Conservation (phyloP, 2,113 vertebrate species). For the Hyperopisus bebe region DNA sequence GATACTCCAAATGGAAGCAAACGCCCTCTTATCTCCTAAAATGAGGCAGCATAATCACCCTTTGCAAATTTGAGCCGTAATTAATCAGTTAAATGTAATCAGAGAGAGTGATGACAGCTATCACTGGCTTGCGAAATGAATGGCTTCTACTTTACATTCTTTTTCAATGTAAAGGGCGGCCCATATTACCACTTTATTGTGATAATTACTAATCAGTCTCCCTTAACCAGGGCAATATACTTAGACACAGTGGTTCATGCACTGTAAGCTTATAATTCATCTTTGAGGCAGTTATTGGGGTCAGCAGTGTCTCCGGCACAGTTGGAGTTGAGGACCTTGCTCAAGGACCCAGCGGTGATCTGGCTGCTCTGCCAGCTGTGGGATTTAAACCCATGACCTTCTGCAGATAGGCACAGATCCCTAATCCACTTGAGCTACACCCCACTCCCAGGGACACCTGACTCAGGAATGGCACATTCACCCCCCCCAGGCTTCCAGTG, state of each 20-base stretch:
- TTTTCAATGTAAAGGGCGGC: conserved; percentile 6
- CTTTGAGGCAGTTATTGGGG: not conserved
- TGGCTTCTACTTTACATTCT: not conserved
- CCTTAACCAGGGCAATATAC: not conserved
- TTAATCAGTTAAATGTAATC: conserved; percentile 17
- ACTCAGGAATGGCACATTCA: not conserved
- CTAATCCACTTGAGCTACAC: not conserved
- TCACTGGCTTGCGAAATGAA: not conserved
- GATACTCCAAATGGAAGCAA: not conserved
- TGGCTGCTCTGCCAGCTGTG: not conserved
- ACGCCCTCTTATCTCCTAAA: not conserved
- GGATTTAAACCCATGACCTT: not conserved
- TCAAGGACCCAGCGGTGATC: not conserved
- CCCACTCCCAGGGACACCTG: not conserved
- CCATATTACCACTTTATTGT: not conserved
- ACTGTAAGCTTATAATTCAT: not conserved
- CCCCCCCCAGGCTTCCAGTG: not conserved
- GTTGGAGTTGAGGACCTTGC: not conserved
- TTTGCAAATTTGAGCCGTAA: not conserved
- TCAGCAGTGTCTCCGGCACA: not conserved
- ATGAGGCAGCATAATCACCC: not conserved
- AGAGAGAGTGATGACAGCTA: not conserved
- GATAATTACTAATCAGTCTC: not conserved
- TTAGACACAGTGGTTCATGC: not conserved
- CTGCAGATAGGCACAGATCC: not conserved